Evolutionary conservation across 37 sponge, comb jelly and placozoan species (phyloP).

Genomic region (Halisarca cf. caerulea): DNA sequence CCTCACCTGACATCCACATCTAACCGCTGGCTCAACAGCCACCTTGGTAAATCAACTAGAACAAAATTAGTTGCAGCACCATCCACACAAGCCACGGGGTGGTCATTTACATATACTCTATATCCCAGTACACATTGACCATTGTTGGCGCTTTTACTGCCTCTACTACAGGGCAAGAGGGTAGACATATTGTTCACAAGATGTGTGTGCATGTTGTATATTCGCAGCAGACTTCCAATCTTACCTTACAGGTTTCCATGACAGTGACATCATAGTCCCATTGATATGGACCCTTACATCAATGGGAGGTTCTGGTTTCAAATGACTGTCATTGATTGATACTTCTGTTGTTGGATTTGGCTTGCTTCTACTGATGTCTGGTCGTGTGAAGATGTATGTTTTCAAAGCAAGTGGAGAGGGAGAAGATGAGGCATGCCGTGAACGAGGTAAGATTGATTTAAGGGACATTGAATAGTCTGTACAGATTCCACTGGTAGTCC

Average conservation of each 20-base stretch:
- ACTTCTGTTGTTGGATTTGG: neutral
- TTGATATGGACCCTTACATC: slow-evolving; percentile 13
- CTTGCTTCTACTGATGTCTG: neutral
- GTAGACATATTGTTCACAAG: too few relatives aligned
- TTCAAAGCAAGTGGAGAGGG: slow-evolving; percentile 12
- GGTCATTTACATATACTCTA: slow-evolving; percentile 51
- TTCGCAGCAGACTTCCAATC: neutral
- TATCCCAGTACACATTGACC: slow-evolving; percentile 57
- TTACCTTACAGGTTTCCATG: slow-evolving; percentile 55
- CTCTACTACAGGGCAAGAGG: slow-evolving; percentile 40
- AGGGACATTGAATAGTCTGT: slow-evolving; percentile 36
- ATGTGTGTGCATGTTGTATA: neutral
- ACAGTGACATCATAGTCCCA: slow-evolving; percentile 21
- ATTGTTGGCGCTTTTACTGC: slow-evolving; percentile 35
- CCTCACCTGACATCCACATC: slow-evolving; percentile 28
- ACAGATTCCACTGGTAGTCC: slow-evolving; percentile 59
- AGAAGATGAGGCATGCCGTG: slow-evolving; percentile 13
- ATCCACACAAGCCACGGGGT: slow-evolving; percentile 37
- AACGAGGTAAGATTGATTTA: slow-evolving; percentile 18
- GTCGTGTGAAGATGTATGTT: neutral
- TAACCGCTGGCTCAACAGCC: neutral
- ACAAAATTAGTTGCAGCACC: neutral
- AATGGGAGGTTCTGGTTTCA: slow-evolving; percentile 21
- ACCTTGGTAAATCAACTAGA: neutral
- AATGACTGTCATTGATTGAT: neutral